Evolutionary conservation across 2,113 vertebrate genomes (phyloP).

Genomic region (Lutjanus erythropterus): DNA sequence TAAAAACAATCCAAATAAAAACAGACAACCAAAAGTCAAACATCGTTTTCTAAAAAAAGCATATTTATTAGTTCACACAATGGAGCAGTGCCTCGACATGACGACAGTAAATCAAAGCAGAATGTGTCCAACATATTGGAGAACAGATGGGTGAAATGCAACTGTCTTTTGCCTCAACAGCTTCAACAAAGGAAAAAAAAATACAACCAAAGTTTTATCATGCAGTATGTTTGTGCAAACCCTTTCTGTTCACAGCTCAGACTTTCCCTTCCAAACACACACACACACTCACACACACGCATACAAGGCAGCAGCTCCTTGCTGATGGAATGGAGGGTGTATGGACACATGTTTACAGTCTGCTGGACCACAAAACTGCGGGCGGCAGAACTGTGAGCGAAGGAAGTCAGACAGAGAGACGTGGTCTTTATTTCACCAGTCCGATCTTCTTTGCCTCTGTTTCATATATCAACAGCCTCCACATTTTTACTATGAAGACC

Average conservation of each 20-base stretch:
- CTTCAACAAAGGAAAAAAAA: constrained; percentile 46
- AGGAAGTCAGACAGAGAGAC: constrained; percentile 42
- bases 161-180: constrained; percentile 27
- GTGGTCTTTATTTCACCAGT: constrained; percentile 92
- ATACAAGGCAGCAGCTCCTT: constrained; percentile 66
- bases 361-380: constrained; percentile 37
- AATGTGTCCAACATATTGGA: constrained; percentile 53
- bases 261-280: constrained; percentile 39
- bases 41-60: constrained; percentile 49
- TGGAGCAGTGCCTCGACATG: constrained; percentile 68
- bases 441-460: constrained; percentile 99
- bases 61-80: constrained; percentile 81
- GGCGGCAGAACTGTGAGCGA: constrained; percentile 33
- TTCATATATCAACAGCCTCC: constrained; percentile 99
- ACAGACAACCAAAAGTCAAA: background rate
- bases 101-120: constrained; percentile 76
- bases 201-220: constrained; percentile 68
- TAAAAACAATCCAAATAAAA: background rate
- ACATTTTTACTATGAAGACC: constrained; percentile 99
- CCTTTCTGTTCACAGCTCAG: constrained; percentile 48
- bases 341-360: constrained; percentile 55
- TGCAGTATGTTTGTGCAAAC: constrained; percentile 73
- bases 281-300: constrained; percentile 26
- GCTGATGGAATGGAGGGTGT: constrained; percentile 63
- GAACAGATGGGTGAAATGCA: constrained; percentile 53